These are phyloP conservation scores for Diadema setosum DNA, from an alignment of 35 echinoderm and acorn worm genomes.

Conservation along the genomic window DNA sequence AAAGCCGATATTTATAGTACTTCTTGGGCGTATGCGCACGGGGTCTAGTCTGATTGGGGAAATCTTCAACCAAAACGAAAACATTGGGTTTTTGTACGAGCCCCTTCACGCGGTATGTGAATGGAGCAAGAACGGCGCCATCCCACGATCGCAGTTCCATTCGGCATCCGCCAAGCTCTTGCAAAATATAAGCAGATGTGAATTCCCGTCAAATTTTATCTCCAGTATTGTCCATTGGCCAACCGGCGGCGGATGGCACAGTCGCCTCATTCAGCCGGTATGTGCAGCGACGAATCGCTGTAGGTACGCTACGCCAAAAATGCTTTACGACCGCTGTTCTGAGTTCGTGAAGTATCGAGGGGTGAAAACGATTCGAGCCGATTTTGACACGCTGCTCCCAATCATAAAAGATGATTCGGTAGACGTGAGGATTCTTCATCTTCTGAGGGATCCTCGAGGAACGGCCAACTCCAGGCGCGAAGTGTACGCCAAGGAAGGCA, in stretches of 20 bases:
- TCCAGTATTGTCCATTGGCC: not conserved
- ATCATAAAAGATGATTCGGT: slow-evolving; percentile 19
- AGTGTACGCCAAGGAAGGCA: not conserved
- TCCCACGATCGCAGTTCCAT: not conserved
- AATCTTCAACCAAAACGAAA: slow-evolving; percentile 77
- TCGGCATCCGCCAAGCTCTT: not conserved
- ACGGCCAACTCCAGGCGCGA: slow-evolving; percentile 48
- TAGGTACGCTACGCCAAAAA: not conserved
- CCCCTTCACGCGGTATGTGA: slow-evolving; percentile 46
- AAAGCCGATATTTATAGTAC: not conserved
- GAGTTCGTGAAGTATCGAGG: not conserved
- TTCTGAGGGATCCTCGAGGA: slow-evolving; percentile 72
- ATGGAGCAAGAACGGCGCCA: not conserved
- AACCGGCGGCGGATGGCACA: not conserved
- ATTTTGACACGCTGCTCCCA: slow-evolving; percentile 28
- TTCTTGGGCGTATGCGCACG: slow-evolving; percentile 69
- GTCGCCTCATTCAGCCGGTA: not conserved
- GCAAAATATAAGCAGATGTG: slow-evolving; percentile 19
- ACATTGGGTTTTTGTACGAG: slow-evolving; percentile 73
- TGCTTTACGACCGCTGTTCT: slow-evolving; percentile 14
- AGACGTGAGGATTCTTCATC: slow-evolving; percentile 78
- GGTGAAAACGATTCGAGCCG: slow-evolving; percentile 50
- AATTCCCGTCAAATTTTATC: slow-evolving; percentile 30
- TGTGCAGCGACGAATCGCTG: slow-evolving; percentile 16
- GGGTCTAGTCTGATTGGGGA: slow-evolving; percentile 78